Evolutionary conservation across 2,888 invertebrate genomes (phyloP), one percentile per base, ranked within the genome.

Genomic region (Asteroscopus sphinx): DNA sequence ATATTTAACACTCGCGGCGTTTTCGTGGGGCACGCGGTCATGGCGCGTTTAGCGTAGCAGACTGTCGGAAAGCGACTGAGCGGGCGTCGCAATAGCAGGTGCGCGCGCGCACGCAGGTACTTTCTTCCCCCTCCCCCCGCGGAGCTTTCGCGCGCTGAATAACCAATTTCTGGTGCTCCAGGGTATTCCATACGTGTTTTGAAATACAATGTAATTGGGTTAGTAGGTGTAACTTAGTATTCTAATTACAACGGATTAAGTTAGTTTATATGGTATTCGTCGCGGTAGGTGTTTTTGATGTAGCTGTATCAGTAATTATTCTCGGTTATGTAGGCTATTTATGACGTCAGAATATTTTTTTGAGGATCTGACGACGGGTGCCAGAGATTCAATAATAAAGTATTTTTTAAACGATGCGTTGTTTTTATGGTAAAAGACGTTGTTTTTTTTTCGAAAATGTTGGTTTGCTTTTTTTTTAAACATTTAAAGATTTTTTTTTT

Each of bases 81-180:
- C 71, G 59, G 73, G 66, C 65, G 71, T 56, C 44, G 52, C 60
- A 39, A 70, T 70, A 77, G 80, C 89, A 89, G 86, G 89, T 88
- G 83, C 81, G 83, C 80, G 49, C 37, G 81, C 81, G 82, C 77
- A 77, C 79, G 82, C 77, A 78, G 74, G 77, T 78, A 77, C 69
- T 66, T 66, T 55, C 62, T 60, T 71, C 68, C 69, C 61, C 63
- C 70, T 15, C 25, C 58, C 49, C 42, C 66, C 48, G 62, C 57
- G 52, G 77, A 85, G 88, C 86, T 88, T 89, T 88, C 88, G 88
- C 89, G 89, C 73, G 83, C 87, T 82, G 87, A 90, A 88, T 90
- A 87, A 85, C 76, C 68, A 85, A 89, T 88, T 85, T 85, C 83
- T 81, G 81, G 77, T 71, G 67, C 81, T 81, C 82, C 84, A 77